These are phyloP conservation scores for Ceuthmochares aereus DNA, from an alignment of 2,113 vertebrate species.

Conservation along the genomic window DNA sequence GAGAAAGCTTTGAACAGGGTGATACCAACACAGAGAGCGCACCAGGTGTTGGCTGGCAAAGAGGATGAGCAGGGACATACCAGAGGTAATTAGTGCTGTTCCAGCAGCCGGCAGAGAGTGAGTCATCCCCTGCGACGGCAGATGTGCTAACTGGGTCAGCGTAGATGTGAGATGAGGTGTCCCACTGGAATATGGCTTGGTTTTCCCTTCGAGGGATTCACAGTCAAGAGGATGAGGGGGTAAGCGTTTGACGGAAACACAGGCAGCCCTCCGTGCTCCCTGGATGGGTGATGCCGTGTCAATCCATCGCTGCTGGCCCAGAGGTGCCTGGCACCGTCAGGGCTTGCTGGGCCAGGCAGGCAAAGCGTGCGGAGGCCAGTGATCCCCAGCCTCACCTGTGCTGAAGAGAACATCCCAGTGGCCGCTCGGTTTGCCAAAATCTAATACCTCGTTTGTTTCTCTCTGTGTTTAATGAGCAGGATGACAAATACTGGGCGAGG, in stretches of 20 bases:
- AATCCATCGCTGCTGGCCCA: rapidly evolving
- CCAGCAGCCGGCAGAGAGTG: not conserved
- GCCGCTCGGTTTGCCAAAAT: constrained; percentile 15
- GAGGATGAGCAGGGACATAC: not conserved
- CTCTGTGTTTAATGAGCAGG: constrained; percentile 85
- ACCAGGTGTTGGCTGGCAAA: not conserved
- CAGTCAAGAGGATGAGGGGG: not conserved
- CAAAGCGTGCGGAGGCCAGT: rapidly evolving
- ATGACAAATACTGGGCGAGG: constrained; percentile 96
- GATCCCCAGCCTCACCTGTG: rapidly evolving
- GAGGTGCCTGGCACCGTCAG: not conserved
- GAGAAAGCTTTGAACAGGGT: not conserved
- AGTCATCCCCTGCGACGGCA: not conserved
- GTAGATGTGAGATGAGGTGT: not conserved
- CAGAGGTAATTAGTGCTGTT: not conserved
- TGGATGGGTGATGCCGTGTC: rapidly evolving
- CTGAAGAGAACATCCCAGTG: not conserved
- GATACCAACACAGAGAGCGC: not conserved
- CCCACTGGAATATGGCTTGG: not conserved
- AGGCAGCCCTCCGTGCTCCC: not conserved
- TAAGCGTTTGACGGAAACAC: not conserved
- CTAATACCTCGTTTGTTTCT: constrained; percentile 68
- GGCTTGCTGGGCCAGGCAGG: not conserved
- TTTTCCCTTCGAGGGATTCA: not conserved
- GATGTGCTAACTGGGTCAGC: constrained; percentile 20